Evolutionary conservation across 2,888 invertebrate species (phyloP).

Genomic region (Tenodera sinensis): DNA sequence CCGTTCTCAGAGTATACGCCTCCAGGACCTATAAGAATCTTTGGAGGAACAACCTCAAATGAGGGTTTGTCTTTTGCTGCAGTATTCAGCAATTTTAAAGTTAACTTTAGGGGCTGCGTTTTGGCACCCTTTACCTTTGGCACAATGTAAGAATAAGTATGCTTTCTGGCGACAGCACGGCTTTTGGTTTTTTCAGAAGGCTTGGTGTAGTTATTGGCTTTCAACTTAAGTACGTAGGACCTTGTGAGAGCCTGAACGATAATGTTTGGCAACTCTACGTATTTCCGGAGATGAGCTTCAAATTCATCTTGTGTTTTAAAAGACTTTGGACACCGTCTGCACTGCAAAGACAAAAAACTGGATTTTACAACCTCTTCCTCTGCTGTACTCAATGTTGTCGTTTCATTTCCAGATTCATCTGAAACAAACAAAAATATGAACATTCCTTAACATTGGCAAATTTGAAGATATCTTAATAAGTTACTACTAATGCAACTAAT

Average conservation of each 20-base stretch:
- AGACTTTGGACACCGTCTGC: neutral
- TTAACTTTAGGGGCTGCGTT: constrained; percentile 17
- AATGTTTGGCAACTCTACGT: constrained; percentile 20
- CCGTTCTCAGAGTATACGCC: constrained; percentile 17
- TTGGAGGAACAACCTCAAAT: constrained; percentile 23
- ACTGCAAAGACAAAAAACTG: neutral
- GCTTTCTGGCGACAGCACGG: constrained; percentile 17
- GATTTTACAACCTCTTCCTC: neutral
- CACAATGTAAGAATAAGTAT: constrained; percentile 19
- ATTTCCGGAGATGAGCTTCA: constrained; percentile 18
- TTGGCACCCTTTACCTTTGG: neutral
- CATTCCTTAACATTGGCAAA: neutral
- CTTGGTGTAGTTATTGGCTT: neutral
- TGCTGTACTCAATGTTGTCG: neutral
- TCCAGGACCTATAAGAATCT: constrained; percentile 24
- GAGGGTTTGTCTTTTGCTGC: neutral
- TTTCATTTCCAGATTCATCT: neutral
- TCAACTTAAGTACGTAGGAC: neutral
- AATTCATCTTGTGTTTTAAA: neutral
- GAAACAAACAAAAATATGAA: neutral
- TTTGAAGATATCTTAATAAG: no score
- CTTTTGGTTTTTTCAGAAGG: neutral
- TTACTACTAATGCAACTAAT: no score
- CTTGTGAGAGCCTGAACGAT: constrained; percentile 10
- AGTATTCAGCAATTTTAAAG: constrained; percentile 13